These are phyloP conservation scores for Amphiduros pacificus DNA, from an alignment of 2,888 invertebrate species.

Conservation along the genomic window DNA sequence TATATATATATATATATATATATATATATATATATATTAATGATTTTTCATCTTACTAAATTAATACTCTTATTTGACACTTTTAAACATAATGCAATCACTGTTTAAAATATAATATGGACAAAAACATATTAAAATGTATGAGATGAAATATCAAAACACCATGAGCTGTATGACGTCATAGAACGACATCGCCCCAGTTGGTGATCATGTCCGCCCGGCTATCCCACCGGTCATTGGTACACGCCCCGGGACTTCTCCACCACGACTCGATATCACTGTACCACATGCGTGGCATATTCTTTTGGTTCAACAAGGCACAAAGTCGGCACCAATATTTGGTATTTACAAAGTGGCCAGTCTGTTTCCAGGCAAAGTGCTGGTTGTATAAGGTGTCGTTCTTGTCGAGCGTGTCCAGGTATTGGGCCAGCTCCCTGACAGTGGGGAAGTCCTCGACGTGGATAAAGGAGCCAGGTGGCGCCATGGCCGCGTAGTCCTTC, in stretches of 20 bases:
- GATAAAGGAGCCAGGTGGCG: conserved; percentile 88
- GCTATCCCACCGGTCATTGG: conserved; percentile 5
- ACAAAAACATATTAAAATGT: too few species aligned
- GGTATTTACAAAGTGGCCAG: conserved; percentile 94
- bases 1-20: conserved; percentile 5
- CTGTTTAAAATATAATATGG: too few species aligned
- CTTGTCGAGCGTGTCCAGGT: conserved; percentile 80
- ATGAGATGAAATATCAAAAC: too few species aligned
- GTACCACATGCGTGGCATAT: conserved; percentile 12
- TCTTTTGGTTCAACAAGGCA: conserved; percentile 60
- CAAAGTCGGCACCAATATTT: conserved; percentile 91
- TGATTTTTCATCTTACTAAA: not conserved
- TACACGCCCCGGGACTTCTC: conserved; percentile 20
- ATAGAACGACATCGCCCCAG: conserved; percentile 5
- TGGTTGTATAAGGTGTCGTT: conserved; percentile 90
- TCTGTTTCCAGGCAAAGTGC: conserved; percentile 92
- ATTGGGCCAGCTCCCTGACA: conserved; percentile 83
- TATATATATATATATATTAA: conserved; percentile 6
- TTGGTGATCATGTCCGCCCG: conserved; percentile 2
- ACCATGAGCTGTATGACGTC: too few species aligned
- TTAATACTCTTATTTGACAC: not conserved
- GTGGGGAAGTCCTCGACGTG: conserved; percentile 94
- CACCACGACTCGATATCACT: conserved; percentile 27
- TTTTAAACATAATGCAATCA: too few species aligned
- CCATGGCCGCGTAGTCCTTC: conserved; percentile 64